Evolutionary conservation across 2,888 invertebrate species (phyloP).

Genomic region (Subacronicta megacephala): DNA sequence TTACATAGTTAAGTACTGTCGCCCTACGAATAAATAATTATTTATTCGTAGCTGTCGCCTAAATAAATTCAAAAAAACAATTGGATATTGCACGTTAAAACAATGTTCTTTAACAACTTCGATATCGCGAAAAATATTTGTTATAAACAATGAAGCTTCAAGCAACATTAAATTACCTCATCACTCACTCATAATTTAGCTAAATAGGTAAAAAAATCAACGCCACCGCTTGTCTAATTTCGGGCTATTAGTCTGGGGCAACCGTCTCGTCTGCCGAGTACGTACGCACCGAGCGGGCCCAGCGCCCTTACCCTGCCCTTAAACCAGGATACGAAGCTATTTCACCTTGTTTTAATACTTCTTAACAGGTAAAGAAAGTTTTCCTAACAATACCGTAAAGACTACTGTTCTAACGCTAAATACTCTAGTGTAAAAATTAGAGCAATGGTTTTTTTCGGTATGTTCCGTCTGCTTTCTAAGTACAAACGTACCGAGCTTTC

Average conservation of each 20-base stretch:
- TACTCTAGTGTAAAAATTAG: conserved; percentile 3
- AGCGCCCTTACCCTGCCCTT: conserved; percentile 61
- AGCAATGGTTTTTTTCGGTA: conserved; percentile 1
- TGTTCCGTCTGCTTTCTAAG: conserved; percentile 12
- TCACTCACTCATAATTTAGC: conserved; percentile 21
- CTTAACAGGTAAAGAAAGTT: conserved; percentile 5
- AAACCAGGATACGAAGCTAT: conserved; percentile 44
- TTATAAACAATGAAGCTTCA: conserved; percentile 20
- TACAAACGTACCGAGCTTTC: conserved; percentile 24
- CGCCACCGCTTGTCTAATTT: conserved; percentile 35
- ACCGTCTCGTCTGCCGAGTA: conserved; percentile 56
- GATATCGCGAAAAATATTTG: not conserved
- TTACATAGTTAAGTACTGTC: too few relatives aligned
- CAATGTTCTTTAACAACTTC: not conserved
- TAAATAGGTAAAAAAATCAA: conserved; percentile 37
- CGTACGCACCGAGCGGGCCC: conserved; percentile 60
- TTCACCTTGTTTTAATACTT: conserved; percentile 18
- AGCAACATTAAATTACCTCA: conserved; percentile 25
- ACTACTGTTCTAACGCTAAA: not conserved
- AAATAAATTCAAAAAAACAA: not conserved
- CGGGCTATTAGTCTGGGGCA: conserved; percentile 42
- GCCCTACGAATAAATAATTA: too few relatives aligned
- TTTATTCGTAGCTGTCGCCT: too few relatives aligned
- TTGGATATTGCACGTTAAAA: not conserved
- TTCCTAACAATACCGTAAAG: not conserved